phyloP scores from a whole-genome alignment of 2,113 vertebrate genomes.

The Mastomys natalensis region DNA sequence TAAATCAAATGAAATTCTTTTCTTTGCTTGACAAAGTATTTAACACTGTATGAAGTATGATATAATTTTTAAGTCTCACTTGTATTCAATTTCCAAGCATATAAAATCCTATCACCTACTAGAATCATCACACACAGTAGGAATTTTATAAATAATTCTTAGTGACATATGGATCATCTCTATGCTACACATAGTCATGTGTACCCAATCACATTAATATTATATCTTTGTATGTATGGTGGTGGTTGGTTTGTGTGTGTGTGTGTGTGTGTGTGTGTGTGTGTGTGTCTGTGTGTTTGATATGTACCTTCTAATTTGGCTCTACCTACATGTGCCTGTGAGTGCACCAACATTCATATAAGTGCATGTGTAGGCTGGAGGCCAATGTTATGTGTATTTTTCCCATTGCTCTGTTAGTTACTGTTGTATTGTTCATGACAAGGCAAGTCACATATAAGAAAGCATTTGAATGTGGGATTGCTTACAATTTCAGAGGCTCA shows the following conservation, averaged over 20 bases:
- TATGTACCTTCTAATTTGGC: background rate
- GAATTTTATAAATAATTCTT: background rate
- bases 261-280: background rate
- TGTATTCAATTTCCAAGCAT: background rate
- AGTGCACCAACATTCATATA: background rate
- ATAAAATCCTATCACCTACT: background rate
- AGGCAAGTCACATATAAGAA: background rate
- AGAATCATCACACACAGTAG: background rate
- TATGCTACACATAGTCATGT: background rate
- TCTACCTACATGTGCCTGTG: background rate
- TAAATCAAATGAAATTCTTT: background rate
- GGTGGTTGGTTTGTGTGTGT: background rate
- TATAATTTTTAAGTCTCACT: background rate
- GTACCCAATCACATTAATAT: background rate
- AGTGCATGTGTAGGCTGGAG: too few species aligned
- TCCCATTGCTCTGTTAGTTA: background rate
- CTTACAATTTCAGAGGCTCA: background rate
- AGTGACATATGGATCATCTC: background rate
- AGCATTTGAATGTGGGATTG: background rate
- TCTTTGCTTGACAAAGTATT: background rate
- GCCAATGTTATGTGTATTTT: background rate
- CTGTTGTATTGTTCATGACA: background rate
- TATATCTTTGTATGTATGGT: background rate
- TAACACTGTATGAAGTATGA: background rate
- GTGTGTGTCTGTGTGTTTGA: background rate